Conservation (phyloP, 2,113 vertebrate genomes). For the Pangasianodon gigas region DNA sequence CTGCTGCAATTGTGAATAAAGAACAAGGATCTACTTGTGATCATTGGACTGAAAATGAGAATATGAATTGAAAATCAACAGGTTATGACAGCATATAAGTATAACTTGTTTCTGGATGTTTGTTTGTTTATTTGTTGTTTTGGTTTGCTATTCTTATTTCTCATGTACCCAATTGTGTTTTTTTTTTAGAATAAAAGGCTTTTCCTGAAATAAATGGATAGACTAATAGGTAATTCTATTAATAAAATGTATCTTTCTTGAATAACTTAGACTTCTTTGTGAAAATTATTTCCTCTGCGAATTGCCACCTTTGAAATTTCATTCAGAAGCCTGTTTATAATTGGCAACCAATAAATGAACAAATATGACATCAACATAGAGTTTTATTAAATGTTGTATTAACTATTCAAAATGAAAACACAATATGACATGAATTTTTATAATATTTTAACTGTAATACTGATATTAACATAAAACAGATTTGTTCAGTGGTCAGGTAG, state of each 20-base stretch:
- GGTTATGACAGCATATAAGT: neutral
- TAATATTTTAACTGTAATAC: neutral
- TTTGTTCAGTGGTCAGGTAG: neutral
- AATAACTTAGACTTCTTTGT: neutral
- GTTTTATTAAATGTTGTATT: constrained; percentile 18
- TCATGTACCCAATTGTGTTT: neutral
- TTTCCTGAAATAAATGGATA: neutral
- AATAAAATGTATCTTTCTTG: neutral
- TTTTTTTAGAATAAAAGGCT: neutral
- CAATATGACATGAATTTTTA: neutral
- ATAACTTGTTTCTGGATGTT: neutral
- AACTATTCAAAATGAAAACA: constrained; percentile 6
- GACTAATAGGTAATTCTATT: neutral
- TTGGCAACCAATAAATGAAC: neutral
- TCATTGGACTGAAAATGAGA: neutral
- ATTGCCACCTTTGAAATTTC: neutral
- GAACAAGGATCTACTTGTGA: neutral
- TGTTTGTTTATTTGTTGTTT: neutral
- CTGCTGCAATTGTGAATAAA: neutral
- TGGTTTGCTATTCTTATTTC: neutral
- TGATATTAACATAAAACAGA: constrained; percentile 2
- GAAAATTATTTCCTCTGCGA: neutral
- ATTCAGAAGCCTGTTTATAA: neutral
- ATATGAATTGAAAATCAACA: neutral
- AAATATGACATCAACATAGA: neutral